These are phyloP conservation scores for Papilio machaon DNA, from an alignment of 1,140 invertebrate species.

Conservation along the genomic window DNA sequence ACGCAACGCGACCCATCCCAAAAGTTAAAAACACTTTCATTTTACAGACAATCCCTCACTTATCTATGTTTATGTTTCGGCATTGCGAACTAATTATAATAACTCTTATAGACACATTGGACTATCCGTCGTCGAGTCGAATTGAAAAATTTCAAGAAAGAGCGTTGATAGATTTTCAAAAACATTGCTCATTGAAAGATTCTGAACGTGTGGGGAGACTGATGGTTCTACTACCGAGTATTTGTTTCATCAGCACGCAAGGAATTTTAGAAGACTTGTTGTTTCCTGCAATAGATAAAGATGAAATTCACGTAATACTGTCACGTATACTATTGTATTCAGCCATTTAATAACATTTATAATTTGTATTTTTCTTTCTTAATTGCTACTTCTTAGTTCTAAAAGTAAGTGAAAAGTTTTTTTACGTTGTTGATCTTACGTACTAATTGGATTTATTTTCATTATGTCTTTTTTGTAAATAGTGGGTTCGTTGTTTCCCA, in stretches of 20 bases:
- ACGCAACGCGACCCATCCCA: too few relatives aligned
- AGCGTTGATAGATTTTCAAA: conserved; percentile 88
- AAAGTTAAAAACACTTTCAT: too few relatives aligned
- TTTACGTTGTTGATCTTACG: too few relatives aligned
- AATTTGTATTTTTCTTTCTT: too few relatives aligned
- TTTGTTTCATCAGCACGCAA: conserved; percentile 80
- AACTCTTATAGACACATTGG: conserved; percentile 83
- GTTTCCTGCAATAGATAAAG: conserved; percentile 52
- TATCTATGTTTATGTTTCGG: background rate
- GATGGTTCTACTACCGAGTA: conserved; percentile 86
- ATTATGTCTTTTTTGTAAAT: too few relatives aligned
- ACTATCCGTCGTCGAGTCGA: conserved; percentile 79
- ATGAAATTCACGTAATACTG: conserved; percentile 57
- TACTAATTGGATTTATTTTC: too few relatives aligned
- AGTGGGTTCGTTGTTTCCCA: too few relatives aligned
- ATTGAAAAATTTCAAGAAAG: conserved; percentile 90
- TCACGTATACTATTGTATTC: conserved; percentile 56
- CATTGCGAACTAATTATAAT: background rate
- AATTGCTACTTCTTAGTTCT: too few relatives aligned
- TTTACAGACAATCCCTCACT: too few relatives aligned
- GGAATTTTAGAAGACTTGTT: conserved; percentile 75
- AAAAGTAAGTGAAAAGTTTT: too few relatives aligned
- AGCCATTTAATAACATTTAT: conserved; percentile 2
- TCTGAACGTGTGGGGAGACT: conserved; percentile 87
- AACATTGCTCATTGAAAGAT: conserved; percentile 83